Evolutionary conservation across 1,140 invertebrate genomes (phyloP), one percentile per base, ranked within the genome.

Genomic region (Pseudoatta argentina): DNA sequence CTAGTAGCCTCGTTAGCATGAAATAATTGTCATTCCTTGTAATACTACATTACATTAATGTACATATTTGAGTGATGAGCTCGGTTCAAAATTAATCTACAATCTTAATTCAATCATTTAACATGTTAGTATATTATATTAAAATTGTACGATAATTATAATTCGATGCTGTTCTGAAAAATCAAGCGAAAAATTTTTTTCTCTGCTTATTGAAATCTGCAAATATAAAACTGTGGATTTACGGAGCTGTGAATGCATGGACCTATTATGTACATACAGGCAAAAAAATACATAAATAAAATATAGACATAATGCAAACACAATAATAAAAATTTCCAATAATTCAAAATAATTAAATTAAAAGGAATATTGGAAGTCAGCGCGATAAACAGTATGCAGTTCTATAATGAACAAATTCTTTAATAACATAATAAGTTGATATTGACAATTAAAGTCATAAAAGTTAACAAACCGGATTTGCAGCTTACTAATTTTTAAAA

Each of bases 41-140:
- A 67, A 39, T 14, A n/a, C 3, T 39, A 66, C 8, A 67, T 66
- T 66, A 27, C 8, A 67, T 66, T 66, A 27, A 66, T 39, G n/a
- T 4, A 39, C 18, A n/a, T 44, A 67, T 21, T 66, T 67, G 34
- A 67, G 18, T 67, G 10, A 67, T 44, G 34, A 67, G 12, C 12
- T 39, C 34, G n/a, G 1, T 44, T 67, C n/a, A 67, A 44, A 67
- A 44, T 67, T 44, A 67, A 67, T 44, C 4, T 67, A 44, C 21
- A 66, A 21, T 66, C 3, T 66, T 21, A 67, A 34, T 67, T 67
- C 12, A 44, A 44, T 67, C 4, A 67, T 67, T 67, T 44, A 67
- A 39, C 4, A 21, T 0, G n/a, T 21, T 44, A 67, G 12, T 67
- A 67, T 16, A n/a, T 39, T 66, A 67, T 44, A 44, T 64, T 3